Evolutionary conservation across 2,888 invertebrate species (phyloP).

Genomic region (Adelphocoris suturalis): DNA sequence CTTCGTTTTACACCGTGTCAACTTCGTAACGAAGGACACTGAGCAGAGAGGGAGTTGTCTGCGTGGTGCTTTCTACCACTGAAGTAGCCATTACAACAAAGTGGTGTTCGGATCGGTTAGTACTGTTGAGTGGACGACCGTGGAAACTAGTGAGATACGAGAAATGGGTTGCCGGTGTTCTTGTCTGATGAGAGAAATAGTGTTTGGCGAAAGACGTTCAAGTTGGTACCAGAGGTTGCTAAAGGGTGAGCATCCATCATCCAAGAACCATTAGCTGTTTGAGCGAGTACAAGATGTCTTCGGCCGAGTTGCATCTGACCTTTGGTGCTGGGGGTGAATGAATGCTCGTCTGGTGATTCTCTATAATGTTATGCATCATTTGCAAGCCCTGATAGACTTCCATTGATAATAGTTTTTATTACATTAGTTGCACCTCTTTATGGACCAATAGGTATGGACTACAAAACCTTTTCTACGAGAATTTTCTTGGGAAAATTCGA

Average conservation of each 20-base stretch:
- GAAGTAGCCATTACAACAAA: slow-evolving; percentile 32
- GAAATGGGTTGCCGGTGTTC: slow-evolving; percentile 23
- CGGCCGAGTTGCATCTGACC: slow-evolving; percentile 3
- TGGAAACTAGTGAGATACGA: slow-evolving; percentile 2
- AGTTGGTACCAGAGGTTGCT: slow-evolving; percentile 16
- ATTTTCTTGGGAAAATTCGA: too few relatives aligned
- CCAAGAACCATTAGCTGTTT: slow-evolving; percentile 10
- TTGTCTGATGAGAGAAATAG: slow-evolving; percentile 2
- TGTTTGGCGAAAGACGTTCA: neutral
- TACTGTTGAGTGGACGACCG: neutral
- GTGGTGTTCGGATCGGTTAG: neutral
- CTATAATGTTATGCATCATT: neutral
- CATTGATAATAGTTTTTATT: too few relatives aligned
- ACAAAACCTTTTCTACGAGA: too few relatives aligned
- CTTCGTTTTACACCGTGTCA: neutral
- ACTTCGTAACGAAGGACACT: neutral
- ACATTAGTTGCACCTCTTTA: too few relatives aligned
- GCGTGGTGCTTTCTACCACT: neutral
- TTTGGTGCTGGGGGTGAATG: neutral
- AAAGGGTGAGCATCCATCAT: slow-evolving; percentile 30
- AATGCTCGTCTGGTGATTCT: neutral
- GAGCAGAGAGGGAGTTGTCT: neutral
- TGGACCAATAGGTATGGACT: too few relatives aligned
- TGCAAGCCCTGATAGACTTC: too few relatives aligned
- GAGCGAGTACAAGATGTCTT: slow-evolving; percentile 31